Evolutionary conservation across 1,140 invertebrate species (phyloP), one percentile per base, ranked within the genome.

Genomic region (Tetraneura akinire): DNA sequence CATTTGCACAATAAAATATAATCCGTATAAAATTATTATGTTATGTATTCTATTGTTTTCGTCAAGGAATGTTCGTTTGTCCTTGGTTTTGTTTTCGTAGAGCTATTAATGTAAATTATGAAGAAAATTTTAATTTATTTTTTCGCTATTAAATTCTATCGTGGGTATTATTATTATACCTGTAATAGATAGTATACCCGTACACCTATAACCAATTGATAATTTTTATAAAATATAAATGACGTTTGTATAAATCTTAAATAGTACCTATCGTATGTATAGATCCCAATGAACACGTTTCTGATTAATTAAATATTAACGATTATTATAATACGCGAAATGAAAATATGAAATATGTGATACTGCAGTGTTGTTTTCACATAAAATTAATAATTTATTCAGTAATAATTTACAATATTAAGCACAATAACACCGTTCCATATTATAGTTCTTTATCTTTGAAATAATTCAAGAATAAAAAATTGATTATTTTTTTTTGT

Each of bases 41-140:
- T 49, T 13, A 18, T 37, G 37, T 37, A 45, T 45, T n/a, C 23
- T 29, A 51, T 71, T 71, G 47, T 49, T 71, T 71, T 71, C 45
- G 10, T 51, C 16, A 16, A 0, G 14, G 16, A 29, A 51, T 29
- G 68, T 37, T n/a, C 16, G 68, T 51, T 51, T 26, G 47, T 0
- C 68, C 68, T 71, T 51, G 68, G 23, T 3, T 51, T 71, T 71
- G 68, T 71, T 49, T 29, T 49, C 47, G 23, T 51, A 26, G 9
- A 45, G 21, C n/a, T 23, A 21, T 4, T 3, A 29, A 62, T 2
- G 26, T 45, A 42, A 66, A 66, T 45, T 42, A 66, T 21, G 64
- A 45, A 66, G n/a, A 66, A 42, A 45, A 42, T 42, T n/a, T 13
- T 13, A 11, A 66, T 45, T 23, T 1, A 66, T 66, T 66, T 45